phyloP scores from a whole-genome alignment of 2,113 vertebrate species.

The Phycodurus eques region DNA sequence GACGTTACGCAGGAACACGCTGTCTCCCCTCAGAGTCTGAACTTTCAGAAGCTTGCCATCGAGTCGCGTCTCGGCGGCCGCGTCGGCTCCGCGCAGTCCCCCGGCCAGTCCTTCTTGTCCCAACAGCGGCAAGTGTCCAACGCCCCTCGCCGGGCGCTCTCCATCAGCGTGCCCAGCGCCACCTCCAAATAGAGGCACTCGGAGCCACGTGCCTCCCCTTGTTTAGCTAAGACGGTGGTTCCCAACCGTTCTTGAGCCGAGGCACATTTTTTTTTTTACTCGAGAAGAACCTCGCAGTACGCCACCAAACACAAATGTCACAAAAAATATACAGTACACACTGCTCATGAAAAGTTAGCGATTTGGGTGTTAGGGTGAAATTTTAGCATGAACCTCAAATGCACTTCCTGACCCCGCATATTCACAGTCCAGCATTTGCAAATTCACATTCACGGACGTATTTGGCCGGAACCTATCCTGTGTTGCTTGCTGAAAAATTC shows the following conservation, averaged over 20 bases:
- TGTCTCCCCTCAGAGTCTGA: slow-evolving; percentile 78
- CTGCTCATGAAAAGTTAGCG: no score
- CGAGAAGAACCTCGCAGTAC: no score
- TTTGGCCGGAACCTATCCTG: no score
- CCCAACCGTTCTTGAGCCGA: background rate
- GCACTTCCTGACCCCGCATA: no score
- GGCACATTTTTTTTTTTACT: no score
- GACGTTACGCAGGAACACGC: background rate
- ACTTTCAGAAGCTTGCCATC: slow-evolving; percentile 90
- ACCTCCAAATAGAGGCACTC: slow-evolving; percentile 76
- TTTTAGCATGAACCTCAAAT: no score
- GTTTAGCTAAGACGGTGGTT: background rate
- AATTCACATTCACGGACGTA: no score
- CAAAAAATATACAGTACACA: no score
- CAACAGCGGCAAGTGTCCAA: slow-evolving; percentile 92
- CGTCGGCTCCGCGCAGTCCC: slow-evolving; percentile 54
- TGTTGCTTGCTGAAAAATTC: no score
- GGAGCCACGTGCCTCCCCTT: slow-evolving; percentile 24
- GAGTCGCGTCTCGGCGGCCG: slow-evolving; percentile 82
- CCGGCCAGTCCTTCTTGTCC: slow-evolving; percentile 86
- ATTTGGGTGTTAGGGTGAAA: no score
- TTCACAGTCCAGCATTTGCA: no score
- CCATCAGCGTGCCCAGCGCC: slow-evolving; percentile 78
- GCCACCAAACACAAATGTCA: no score
- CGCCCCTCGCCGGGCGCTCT: slow-evolving; percentile 76